Conservation (phyloP, 2,888 invertebrate genomes). For the Petrolisthes cinctipes region DNA sequence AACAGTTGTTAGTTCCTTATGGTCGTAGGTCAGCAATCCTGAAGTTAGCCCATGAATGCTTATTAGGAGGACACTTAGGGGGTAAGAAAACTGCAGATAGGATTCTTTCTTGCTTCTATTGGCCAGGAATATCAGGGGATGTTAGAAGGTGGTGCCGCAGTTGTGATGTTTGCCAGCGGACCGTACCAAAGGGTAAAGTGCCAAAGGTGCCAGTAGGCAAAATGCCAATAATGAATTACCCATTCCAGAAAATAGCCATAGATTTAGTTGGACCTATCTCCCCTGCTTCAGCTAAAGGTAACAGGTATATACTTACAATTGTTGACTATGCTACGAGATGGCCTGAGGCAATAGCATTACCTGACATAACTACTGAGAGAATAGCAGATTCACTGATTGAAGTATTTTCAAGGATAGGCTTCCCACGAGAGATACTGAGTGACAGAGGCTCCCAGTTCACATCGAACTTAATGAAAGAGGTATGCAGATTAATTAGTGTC, state of each 20-base stretch:
- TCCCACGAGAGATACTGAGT: constrained; percentile 9
- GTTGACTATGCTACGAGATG: constrained; percentile 1
- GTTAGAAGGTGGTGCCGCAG: background rate
- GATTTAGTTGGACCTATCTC: background rate
- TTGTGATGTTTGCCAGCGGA: constrained; percentile 6
- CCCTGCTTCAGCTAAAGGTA: background rate
- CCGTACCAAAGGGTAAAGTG: constrained; percentile 4
- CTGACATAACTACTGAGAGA: background rate
- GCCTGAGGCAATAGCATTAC: background rate
- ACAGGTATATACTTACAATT: background rate
- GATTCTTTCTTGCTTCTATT: background rate
- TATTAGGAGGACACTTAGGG: background rate
- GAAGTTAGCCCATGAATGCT: background rate
- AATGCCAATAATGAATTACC: background rate
- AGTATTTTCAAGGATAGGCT: constrained; percentile 2
- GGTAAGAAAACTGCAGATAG: background rate
- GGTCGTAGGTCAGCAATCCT: too few species aligned
- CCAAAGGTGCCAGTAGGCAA: background rate
- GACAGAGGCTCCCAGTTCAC: constrained; percentile 22
- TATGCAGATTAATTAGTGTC: background rate
- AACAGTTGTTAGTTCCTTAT: too few species aligned
- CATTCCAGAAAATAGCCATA: background rate
- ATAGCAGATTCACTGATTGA: background rate
- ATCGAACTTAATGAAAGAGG: background rate
- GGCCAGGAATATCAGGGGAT: background rate